These are phyloP conservation scores for Aphelinus atriplicis DNA, from an alignment of 1,140 invertebrate species.

Conservation along the genomic window DNA sequence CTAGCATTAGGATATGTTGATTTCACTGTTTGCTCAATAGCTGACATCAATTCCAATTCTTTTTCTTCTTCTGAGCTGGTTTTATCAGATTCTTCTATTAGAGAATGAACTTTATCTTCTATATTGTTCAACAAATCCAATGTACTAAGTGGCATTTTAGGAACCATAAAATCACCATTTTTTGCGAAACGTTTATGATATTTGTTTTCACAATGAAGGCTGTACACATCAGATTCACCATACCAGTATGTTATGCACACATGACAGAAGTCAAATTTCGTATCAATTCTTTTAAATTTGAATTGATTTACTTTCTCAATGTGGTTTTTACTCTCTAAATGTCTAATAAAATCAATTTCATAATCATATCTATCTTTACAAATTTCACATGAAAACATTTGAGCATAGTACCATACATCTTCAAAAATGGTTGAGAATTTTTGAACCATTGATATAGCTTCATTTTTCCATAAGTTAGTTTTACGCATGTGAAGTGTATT, in stretches of 20 bases:
- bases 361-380: conserved; percentile 28
- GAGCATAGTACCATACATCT: conserved; percentile 43
- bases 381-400: conserved; percentile 41
- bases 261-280: conserved; percentile 46
- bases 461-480: neutral
- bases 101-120: conserved; percentile 29
- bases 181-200: conserved; percentile 41
- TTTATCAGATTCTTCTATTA: conserved; percentile 37
- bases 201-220: conserved; percentile 39
- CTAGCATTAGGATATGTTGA: conserved; percentile 42
- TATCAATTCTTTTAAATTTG: neutral
- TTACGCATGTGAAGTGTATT: conserved; percentile 1
- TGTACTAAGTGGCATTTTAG: conserved; percentile 33
- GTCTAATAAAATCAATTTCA: conserved; percentile 41
- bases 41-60: conserved; percentile 39
- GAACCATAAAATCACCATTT: conserved; percentile 30
- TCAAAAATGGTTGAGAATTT: conserved; percentile 22
- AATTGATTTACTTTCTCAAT: conserved; percentile 1
- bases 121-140: conserved; percentile 35
- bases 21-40: conserved; percentile 40
- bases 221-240: conserved; percentile 34
- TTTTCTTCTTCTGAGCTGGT: conserved; percentile 13
- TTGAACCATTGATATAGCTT: conserved; percentile 5
- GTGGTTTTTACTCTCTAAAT: conserved; percentile 41
- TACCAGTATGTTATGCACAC: conserved; percentile 46